phyloP scores from a whole-genome alignment of 2,797 vertebrate species.

The Nyctalus aviator region DNA sequence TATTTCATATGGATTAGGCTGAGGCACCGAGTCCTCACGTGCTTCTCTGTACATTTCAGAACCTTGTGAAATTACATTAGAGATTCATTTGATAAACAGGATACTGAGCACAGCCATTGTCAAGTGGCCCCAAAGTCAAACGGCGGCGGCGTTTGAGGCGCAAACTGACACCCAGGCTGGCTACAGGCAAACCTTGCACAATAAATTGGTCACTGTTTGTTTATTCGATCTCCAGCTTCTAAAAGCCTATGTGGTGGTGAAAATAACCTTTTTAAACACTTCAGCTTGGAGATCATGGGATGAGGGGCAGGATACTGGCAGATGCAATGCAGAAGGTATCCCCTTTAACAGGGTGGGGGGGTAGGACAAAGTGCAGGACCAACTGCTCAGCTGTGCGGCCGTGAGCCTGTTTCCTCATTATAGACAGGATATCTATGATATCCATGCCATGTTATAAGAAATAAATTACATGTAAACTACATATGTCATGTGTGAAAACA shows the following conservation, averaged over 20 bases:
- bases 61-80: conserved; percentile 90
- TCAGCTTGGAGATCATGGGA: conserved; percentile 36
- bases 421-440: background rate
- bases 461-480: background rate
- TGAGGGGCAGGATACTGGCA: background rate
- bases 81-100: conserved; percentile 90
- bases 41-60: conserved; percentile 86
- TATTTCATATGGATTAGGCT: conserved; percentile 90
- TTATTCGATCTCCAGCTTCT: conserved; percentile 82
- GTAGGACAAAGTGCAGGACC: background rate
- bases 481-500: background rate
- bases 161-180: conserved; percentile 67
- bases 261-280: conserved; percentile 65
- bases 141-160: conserved; percentile 61
- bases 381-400: background rate
- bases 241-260: conserved; percentile 55
- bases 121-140: conserved; percentile 74
- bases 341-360: background rate
- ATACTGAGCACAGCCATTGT: conserved; percentile 83
- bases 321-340: background rate
- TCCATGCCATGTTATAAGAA: background rate
- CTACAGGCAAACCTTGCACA: conserved; percentile 66
- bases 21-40: conserved; percentile 79
- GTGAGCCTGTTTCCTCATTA: background rate
- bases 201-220: conserved; percentile 76